Conservation (phyloP, 2,797 vertebrate genomes). For the Squalus acanthias region DNA sequence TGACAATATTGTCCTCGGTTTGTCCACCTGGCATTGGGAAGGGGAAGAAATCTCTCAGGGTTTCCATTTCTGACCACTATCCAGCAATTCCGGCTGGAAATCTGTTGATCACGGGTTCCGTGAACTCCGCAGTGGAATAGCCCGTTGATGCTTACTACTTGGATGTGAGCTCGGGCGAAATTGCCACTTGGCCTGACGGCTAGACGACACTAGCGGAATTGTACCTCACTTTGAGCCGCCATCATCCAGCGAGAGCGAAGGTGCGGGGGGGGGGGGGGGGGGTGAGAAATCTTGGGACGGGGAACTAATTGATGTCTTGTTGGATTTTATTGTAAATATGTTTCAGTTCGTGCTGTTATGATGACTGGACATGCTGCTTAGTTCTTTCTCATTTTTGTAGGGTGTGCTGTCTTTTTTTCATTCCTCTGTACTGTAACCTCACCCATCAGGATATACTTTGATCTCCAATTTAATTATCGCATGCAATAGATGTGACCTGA, state of each 20-base stretch:
- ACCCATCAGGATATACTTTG: background rate
- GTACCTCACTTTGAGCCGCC: background rate
- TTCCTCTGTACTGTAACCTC: background rate
- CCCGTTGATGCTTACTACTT: background rate
- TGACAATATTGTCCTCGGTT: background rate
- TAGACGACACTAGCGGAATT: background rate
- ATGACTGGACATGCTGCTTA: background rate
- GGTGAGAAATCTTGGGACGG: background rate
- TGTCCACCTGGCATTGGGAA: background rate
- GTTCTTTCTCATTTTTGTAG: background rate
- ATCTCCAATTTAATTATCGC: background rate
- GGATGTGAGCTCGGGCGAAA: background rate
- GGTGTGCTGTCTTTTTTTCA: background rate
- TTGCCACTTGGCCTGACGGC: background rate
- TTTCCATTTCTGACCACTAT: background rate
- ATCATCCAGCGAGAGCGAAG: background rate
- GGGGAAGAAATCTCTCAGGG: background rate
- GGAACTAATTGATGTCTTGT: background rate
- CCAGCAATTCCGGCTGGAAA: background rate
- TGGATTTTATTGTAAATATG: background rate
- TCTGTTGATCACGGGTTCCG: background rate
- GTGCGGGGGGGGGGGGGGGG: too few relatives aligned
- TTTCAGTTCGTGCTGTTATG: background rate
- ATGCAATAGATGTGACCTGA: background rate
- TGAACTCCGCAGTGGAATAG: background rate